These are phyloP conservation scores for Pangasius krempfi DNA, from an alignment of 2,797 vertebrate species.

Conservation along the genomic window DNA sequence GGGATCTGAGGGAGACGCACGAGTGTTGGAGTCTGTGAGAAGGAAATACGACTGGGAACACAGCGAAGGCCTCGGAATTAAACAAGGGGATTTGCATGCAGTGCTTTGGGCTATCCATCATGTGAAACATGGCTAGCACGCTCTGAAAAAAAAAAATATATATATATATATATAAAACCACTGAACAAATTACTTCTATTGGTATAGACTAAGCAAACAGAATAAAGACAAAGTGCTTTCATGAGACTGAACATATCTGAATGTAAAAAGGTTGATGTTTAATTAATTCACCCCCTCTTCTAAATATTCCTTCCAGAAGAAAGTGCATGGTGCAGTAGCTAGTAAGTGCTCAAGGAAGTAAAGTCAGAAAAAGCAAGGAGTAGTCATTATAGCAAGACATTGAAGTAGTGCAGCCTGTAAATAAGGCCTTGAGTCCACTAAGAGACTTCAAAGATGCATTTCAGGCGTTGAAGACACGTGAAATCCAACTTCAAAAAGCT, in stretches of 20 bases:
- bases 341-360: neutral
- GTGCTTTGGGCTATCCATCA: neutral
- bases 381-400: neutral
- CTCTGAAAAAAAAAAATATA: neutral
- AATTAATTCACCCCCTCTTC: neutral
- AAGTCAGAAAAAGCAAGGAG: neutral
- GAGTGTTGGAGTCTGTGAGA: neutral
- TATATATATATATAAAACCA: neutral
- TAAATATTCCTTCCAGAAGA: neutral
- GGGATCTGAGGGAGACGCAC: neutral
- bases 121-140: neutral
- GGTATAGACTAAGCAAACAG: neutral
- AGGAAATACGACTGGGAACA: neutral
- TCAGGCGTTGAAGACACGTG: neutral
- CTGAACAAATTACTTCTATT: neutral
- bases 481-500: neutral
- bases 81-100: neutral
- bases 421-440: neutral
- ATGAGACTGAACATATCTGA: no score
- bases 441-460: constrained; percentile 2
- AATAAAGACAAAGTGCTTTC: neutral
- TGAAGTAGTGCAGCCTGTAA: neutral
- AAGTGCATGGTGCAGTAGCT: neutral
- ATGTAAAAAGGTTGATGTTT: neutral
- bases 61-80: neutral